Conservation (phyloP, 2,797 vertebrate genomes). For the Steatocranus sp. region DNA sequence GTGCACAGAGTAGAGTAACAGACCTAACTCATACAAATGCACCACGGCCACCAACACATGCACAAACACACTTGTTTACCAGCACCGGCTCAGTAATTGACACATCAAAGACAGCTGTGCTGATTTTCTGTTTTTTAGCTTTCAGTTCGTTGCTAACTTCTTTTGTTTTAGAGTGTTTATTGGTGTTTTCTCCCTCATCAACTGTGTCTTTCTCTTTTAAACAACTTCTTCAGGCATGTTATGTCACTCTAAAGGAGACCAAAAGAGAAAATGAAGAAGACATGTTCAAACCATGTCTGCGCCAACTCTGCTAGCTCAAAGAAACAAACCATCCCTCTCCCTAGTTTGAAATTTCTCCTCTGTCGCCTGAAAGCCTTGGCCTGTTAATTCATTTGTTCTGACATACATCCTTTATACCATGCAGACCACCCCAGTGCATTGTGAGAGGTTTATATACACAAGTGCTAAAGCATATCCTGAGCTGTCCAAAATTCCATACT, state of each 20-base stretch:
- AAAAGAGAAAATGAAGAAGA: no score
- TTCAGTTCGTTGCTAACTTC: conserved; percentile 1
- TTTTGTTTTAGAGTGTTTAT: background rate
- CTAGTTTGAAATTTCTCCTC: background rate
- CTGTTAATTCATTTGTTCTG: background rate
- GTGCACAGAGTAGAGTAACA: background rate
- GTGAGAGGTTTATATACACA: background rate
- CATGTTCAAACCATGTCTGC: background rate
- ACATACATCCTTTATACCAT: conserved; percentile 2
- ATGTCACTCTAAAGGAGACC: no score
- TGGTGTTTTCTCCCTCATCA: background rate
- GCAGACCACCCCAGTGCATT: conserved; percentile 6
- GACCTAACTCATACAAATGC: background rate
- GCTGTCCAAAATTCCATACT: background rate
- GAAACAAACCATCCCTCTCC: background rate
- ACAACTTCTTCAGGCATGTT: conserved; percentile 9
- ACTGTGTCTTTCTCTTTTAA: background rate
- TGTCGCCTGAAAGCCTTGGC: background rate
- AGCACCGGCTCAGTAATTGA: background rate
- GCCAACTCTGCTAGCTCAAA: background rate
- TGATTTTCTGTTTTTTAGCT: background rate
- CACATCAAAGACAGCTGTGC: conserved; percentile 8
- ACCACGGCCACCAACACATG: background rate
- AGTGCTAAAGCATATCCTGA: background rate
- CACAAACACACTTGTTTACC: conserved; percentile 6